Evolutionary conservation across 2,797 vertebrate species (phyloP).

Genomic region (Parauchenoglanis ngamensis): DNA sequence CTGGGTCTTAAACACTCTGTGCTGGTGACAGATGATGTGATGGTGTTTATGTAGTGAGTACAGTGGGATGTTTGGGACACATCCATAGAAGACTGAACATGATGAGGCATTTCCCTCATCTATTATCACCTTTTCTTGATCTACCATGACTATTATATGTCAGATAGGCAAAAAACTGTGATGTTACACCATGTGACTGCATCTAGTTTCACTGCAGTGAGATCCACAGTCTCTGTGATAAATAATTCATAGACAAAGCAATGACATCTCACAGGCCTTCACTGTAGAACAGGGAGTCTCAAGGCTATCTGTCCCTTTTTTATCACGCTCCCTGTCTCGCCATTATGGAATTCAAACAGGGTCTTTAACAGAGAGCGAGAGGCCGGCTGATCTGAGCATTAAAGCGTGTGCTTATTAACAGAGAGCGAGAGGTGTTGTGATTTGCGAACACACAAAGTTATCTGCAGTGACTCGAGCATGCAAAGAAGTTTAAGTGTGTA

Average conservation of each 20-base stretch:
- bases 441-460: neutral
- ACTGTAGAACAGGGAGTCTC: neutral
- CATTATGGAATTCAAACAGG: neutral
- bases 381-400: neutral
- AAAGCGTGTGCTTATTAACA: neutral
- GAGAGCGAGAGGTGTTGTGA: neutral
- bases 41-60: neutral
- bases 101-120: neutral
- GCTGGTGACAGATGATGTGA: neutral
- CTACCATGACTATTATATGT: neutral
- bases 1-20: no score
- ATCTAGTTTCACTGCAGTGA: neutral
- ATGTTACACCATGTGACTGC: neutral
- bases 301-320: neutral
- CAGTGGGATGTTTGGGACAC: neutral
- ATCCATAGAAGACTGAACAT: neutral
- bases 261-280: neutral
- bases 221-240: neutral
- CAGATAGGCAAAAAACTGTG: neutral
- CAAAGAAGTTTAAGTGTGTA: neutral
- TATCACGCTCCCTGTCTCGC: neutral
- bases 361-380: neutral
- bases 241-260: neutral
- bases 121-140: neutral
- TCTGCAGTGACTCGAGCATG: neutral